Conservation (phyloP, 2,113 vertebrate genomes). For the Hiodon tergisus region DNA sequence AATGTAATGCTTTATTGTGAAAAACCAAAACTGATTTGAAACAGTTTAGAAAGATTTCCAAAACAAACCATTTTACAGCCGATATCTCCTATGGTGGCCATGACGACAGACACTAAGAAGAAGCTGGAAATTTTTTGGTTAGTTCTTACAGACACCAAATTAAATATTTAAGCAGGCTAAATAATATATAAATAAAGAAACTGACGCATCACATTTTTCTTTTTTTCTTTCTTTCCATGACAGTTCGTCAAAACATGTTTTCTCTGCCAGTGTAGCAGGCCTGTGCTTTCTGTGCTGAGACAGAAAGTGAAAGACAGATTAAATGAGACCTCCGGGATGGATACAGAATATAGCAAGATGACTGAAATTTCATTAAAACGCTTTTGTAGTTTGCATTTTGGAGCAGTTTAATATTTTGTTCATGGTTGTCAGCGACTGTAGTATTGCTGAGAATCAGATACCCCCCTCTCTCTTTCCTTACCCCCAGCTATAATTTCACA, state of each 20-base stretch:
- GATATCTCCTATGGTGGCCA: no score
- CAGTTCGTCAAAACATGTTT: not conserved
- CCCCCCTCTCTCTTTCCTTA: not conserved
- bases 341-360: not conserved
- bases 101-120: no score
- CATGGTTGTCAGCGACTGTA: not conserved
- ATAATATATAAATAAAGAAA: no score
- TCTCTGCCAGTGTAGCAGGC: not conserved
- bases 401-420: constrained; percentile 14
- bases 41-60: no score
- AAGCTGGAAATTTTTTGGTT: not conserved
- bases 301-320: not conserved
- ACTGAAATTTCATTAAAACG: constrained; percentile 11
- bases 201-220: not conserved
- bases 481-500: constrained; percentile 14
- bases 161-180: constrained; percentile 8
- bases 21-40: no score
- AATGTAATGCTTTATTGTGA: no score
- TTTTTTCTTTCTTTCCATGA: not conserved
- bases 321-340: not conserved
- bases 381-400: constrained; percentile 10
- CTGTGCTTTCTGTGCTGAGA: not conserved
- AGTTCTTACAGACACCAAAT: not conserved
- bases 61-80: no score
- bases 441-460: not conserved